These are phyloP conservation scores for Oceanodroma leucorhoa DNA, from an alignment of 2,797 vertebrate species.

Conservation along the genomic window DNA sequence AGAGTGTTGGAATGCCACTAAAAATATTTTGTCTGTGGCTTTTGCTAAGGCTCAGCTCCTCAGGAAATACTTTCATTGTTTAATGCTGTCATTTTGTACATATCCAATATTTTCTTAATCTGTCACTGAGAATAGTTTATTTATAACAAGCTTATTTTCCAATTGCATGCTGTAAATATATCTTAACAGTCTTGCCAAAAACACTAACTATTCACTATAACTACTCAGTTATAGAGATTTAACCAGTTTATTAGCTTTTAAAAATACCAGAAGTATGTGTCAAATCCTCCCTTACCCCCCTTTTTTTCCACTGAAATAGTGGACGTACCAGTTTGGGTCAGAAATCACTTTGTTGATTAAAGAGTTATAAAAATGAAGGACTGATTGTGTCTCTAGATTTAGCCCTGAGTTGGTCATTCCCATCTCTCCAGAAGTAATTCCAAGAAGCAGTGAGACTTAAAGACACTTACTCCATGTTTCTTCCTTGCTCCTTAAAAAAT, in stretches of 20 bases:
- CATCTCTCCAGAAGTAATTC: neutral
- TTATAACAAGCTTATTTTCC: slow-evolving; percentile 67
- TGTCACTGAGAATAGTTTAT: slow-evolving; percentile 55
- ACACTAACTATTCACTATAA: slow-evolving; percentile 12
- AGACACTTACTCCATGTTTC: neutral
- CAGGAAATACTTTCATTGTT: slow-evolving; percentile 68
- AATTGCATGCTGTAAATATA: slow-evolving; percentile 58
- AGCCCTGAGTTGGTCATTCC: neutral
- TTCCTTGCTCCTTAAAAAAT: neutral
- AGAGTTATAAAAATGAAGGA: neutral
- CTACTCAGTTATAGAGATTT: neutral
- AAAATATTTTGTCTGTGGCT: slow-evolving; percentile 69
- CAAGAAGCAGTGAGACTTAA: neutral
- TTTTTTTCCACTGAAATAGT: slow-evolving; percentile 7
- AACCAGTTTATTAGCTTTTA: slow-evolving; percentile 41
- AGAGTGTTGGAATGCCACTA: slow-evolving; percentile 63
- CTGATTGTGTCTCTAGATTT: neutral
- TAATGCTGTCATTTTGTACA: slow-evolving; percentile 68
- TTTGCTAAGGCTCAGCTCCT: slow-evolving; percentile 59
- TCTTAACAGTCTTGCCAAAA: slow-evolving; percentile 29
- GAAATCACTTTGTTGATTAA: neutral
- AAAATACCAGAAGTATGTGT: slow-evolving; percentile 35
- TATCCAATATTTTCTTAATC: slow-evolving; percentile 69
- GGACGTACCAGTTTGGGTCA: neutral
- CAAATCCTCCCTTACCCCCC: neutral